Evolutionary conservation across 1,140 invertebrate genomes (phyloP).

Genomic region (Dryas iulia): DNA sequence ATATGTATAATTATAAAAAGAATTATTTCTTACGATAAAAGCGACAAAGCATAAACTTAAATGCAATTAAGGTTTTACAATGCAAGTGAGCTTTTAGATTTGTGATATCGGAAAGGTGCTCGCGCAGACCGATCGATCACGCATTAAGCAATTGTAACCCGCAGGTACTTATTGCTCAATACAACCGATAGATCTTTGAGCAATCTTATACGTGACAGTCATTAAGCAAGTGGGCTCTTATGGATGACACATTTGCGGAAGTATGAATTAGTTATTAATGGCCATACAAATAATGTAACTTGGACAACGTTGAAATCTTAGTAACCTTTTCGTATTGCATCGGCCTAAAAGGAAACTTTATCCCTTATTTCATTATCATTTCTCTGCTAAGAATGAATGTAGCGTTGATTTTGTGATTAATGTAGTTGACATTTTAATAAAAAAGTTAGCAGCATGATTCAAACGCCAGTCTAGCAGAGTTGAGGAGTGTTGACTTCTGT

Average conservation of each 20-base stretch:
- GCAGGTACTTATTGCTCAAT: slow-evolving; percentile 33
- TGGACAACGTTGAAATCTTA: slow-evolving; percentile 2
- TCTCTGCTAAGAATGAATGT: no score
- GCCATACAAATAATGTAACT: slow-evolving; percentile 19
- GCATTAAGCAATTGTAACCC: slow-evolving; percentile 38
- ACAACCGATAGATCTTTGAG: slow-evolving; percentile 27
- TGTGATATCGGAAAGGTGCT: slow-evolving; percentile 26
- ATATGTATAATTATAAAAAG: no score
- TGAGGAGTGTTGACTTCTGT: no score
- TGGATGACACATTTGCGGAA: slow-evolving; percentile 32
- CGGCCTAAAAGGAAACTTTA: background rate
- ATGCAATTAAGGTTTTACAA: slow-evolving; percentile 3
- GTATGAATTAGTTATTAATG: slow-evolving; percentile 24
- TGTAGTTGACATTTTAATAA: no score
- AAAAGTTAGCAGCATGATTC: no score
- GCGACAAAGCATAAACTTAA: background rate
- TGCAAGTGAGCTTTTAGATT: slow-evolving; percentile 16
- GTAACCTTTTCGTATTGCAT: background rate
- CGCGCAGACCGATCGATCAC: slow-evolving; percentile 32
- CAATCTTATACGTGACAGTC: slow-evolving; percentile 28
- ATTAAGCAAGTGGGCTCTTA: slow-evolving; percentile 21
- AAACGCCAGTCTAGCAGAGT: no score
- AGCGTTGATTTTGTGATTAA: background rate
- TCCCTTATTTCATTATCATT: no score
- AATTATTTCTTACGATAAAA: background rate